Base-by-base conservation (phyloP, 1,140 invertebrate species). In the Pentalonia nigronervosa region DNA sequence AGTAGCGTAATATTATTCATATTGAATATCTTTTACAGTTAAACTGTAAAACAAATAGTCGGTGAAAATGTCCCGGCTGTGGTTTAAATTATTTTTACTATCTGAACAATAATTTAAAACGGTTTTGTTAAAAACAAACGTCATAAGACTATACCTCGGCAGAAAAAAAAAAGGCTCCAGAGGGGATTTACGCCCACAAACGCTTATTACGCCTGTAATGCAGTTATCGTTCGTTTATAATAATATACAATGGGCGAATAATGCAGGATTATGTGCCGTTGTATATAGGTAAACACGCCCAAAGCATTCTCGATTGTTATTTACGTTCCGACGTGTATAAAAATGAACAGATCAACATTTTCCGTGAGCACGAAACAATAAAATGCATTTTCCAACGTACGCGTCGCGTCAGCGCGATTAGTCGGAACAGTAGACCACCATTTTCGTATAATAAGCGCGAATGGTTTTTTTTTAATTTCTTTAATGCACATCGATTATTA, bases 371-470 rank as follows among this genome's bases (percentile, higher is more conserved):
- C 53, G 88, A 90, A 90, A 90, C 36, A 50, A 30, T 60, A 41
- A 60, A 90, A 90, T 90, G 50, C 50, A 60, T 90, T 90, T 90
- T 56, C 50, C 88, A 60, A 36, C 34, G n/a, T 23, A 50, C 34
- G 23, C 87, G 48, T 53, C 48, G 25, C 87, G 88, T 90, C 88
- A 90, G 88, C 88, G 53, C 23, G 36, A 90, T 90, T 41, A 41
- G 50, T 41, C n/a, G 20, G 47, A 88, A 90, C 86, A 87, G 45
- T 48, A n/a, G 45, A 87, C 86, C 45, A n/a, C 45, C 47, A 14
- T 34, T 50, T 48, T 88, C 20, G 30, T 53, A 23, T 53, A 90
- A 30, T 56, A 56, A 25, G 53, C 23, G 25, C 30, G 23, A 41
- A 60, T 20, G 7, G 47, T 88, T 88, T 48, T 88, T 88, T 48